These are phyloP conservation scores for Pectinophora gossypiella DNA, from an alignment of 1,140 invertebrate species.

Conservation along the genomic window DNA sequence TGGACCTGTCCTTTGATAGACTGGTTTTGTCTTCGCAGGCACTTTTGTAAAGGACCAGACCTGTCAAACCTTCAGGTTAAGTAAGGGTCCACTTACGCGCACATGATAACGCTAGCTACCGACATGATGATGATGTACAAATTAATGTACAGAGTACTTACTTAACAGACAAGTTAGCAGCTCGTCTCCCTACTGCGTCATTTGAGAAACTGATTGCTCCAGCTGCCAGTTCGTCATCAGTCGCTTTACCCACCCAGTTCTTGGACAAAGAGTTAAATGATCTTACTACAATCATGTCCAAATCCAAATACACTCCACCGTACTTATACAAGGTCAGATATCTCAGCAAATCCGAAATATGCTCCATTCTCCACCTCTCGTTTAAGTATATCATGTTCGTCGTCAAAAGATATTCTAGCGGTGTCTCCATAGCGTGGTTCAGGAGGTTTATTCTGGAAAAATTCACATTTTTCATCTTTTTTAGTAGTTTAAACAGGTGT, in stretches of 20 bases:
- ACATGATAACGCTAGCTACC: not conserved
- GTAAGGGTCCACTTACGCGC: too few species aligned
- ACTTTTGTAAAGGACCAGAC: too few species aligned
- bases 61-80: not conserved
- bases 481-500: constrained; percentile 31
- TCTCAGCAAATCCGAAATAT: constrained; percentile 82
- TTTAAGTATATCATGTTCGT: not conserved
- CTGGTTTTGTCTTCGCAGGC: too few species aligned
- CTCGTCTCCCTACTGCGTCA: constrained; percentile 74
- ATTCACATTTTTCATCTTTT: constrained; percentile 76
- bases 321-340: constrained; percentile 86
- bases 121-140: not conserved
- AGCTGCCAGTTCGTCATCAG: constrained; percentile 76
- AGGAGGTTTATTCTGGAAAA: constrained; percentile 73
- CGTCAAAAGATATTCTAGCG: constrained; percentile 77
- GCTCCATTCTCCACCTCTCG: constrained; percentile 72
- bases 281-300: constrained; percentile 83
- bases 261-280: constrained; percentile 75
- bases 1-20: too few species aligned
- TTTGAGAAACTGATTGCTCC: constrained; percentile 80
- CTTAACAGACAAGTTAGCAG: too few species aligned
- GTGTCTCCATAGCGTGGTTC: constrained; percentile 77
- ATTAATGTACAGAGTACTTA: not conserved
- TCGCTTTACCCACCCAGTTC: constrained; percentile 82
- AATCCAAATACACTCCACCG: constrained; percentile 86